phyloP scores from a whole-genome alignment of 2,113 vertebrate genomes.

The Tachuris rubrigastra region DNA sequence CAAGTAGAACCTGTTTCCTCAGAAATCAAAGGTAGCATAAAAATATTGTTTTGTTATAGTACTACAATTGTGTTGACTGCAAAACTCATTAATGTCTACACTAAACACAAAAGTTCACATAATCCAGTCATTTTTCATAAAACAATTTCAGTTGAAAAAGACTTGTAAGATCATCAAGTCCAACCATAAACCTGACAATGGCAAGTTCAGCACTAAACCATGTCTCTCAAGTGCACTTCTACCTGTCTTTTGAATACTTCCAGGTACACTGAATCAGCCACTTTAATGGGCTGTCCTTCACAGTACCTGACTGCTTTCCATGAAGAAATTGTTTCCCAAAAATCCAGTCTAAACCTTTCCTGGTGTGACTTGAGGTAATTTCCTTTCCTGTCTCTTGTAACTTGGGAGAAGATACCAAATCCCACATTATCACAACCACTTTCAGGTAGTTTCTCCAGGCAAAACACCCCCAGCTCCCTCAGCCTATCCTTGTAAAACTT shows the following conservation, averaged over 20 bases:
- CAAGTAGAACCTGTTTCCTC: not conserved
- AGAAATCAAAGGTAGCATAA: not conserved
- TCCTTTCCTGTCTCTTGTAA: not conserved
- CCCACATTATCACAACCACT: not conserved
- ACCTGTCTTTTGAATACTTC: not conserved
- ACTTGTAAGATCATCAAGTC: not conserved
- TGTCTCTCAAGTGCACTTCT: not conserved
- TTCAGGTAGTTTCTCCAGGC: not conserved
- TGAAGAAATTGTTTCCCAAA: not conserved
- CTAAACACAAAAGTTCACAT: not conserved
- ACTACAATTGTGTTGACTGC: not conserved
- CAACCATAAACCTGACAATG: not conserved
- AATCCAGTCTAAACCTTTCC: not conserved
- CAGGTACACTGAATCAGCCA: not conserved
- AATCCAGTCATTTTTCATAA: not conserved
- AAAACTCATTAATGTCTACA: not conserved
- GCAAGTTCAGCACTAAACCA: not conserved
- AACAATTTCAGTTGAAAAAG: not conserved
- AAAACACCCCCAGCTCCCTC: not conserved
- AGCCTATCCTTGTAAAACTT: not conserved
- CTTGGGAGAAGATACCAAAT: not conserved
- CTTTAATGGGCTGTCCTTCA: not conserved
- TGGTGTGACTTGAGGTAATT: rapidly evolving
- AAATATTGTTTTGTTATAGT: not conserved
- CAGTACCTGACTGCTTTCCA: no score